Conservation (phyloP, 2,113 vertebrate genomes). For the Myotis lucifugus region DNA sequence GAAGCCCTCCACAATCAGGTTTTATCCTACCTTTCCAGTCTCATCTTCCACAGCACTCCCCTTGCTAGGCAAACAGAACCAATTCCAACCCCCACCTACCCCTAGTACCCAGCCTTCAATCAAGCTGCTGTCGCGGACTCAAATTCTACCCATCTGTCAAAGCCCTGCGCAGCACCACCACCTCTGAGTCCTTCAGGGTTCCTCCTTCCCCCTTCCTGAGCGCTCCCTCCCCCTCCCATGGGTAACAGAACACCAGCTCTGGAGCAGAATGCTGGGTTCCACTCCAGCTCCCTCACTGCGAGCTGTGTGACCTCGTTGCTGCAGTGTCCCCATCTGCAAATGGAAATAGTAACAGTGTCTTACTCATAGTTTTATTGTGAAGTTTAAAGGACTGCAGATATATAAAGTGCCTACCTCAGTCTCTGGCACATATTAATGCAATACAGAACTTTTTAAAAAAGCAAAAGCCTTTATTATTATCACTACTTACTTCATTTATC, state of each 20-base stretch:
- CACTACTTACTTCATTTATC: background rate
- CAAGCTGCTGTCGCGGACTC: background rate
- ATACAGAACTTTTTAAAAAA: background rate
- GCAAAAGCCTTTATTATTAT: background rate
- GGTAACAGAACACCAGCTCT: background rate
- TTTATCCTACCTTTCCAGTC: no score
- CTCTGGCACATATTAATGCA: background rate
- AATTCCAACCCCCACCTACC: background rate
- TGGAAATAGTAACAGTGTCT: background rate
- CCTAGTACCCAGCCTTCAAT: background rate
- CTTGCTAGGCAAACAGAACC: background rate
- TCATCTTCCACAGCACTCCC: background rate
- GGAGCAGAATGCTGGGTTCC: background rate
- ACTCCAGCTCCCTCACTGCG: background rate
- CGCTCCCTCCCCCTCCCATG: background rate
- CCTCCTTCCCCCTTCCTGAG: no score
- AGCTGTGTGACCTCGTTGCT: background rate
- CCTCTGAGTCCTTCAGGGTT: background rate
- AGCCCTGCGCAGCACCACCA: background rate
- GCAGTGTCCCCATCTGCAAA: background rate
- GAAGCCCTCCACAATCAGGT: background rate
- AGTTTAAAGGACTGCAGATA: background rate
- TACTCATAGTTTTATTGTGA: background rate
- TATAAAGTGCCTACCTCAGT: background rate
- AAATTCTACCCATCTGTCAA: background rate